Evolutionary conservation across 2,113 vertebrate species (phyloP).

Genomic region (Conger conger): DNA sequence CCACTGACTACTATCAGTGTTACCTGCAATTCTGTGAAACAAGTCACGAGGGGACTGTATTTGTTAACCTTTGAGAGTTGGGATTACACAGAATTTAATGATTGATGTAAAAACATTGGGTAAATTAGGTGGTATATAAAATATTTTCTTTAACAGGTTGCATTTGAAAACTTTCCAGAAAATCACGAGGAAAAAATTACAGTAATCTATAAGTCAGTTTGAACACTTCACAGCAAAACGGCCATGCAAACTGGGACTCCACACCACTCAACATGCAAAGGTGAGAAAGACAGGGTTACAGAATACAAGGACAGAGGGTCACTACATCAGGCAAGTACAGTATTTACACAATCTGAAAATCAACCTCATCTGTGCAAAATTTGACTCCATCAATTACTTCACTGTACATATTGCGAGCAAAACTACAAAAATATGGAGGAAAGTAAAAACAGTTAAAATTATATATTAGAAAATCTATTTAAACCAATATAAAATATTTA

Average conservation of each 20-base stretch:
- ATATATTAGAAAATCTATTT: neutral
- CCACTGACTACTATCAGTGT: neutral
- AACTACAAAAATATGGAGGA: neutral
- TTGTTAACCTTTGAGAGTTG: neutral
- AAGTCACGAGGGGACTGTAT: neutral
- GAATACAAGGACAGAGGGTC: neutral
- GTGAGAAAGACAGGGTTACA: neutral
- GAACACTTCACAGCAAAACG: neutral
- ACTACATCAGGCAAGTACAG: neutral
- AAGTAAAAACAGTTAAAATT: neutral
- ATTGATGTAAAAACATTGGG: neutral
- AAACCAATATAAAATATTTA: neutral
- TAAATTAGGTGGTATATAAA: neutral
- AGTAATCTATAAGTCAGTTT: neutral
- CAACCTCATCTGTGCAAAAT: neutral
- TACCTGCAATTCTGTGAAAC: neutral
- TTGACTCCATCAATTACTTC: neutral
- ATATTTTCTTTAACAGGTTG: neutral
- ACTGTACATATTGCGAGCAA: neutral
- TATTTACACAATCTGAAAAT: neutral
- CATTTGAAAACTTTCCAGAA: neutral
- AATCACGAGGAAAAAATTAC: neutral
- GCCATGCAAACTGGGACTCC: constrained; percentile 22
- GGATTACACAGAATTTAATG: neutral
- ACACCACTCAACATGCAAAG: neutral